phyloP scores from a whole-genome alignment of 1,140 invertebrate genomes.

The Delia radicum region DNA sequence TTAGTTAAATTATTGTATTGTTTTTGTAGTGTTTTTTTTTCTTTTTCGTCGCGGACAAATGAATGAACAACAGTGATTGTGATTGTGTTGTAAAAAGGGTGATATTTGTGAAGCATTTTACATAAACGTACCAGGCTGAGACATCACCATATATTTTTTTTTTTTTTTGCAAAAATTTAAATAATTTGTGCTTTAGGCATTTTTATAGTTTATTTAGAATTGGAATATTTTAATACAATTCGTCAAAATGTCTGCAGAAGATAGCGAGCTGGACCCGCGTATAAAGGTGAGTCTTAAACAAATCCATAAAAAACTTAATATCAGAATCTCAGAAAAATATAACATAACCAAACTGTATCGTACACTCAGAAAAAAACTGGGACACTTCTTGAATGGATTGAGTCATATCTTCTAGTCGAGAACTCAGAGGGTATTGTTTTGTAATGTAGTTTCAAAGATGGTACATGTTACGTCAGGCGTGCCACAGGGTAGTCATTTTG shows the following conservation, averaged over 20 bases:
- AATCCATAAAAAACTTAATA: too few relatives aligned
- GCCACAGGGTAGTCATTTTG: too few relatives aligned
- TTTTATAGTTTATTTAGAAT: not conserved
- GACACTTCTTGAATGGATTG: too few relatives aligned
- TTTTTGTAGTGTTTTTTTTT: not conserved
- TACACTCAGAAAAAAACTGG: too few relatives aligned
- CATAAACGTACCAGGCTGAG: not conserved
- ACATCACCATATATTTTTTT: not conserved
- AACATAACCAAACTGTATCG: too few relatives aligned
- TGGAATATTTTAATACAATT: not conserved
- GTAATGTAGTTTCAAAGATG: too few relatives aligned
- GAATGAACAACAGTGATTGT: not conserved
- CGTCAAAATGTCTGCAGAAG: constrained; percentile 34
- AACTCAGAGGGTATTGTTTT: too few relatives aligned
- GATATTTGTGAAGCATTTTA: not conserved
- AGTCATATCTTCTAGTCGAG: too few relatives aligned
- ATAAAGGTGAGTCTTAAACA: constrained; percentile 59
- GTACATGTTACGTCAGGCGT: too few relatives aligned
- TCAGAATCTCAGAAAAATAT: too few relatives aligned
- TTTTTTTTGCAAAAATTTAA: not conserved
- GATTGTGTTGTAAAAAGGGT: too few relatives aligned
- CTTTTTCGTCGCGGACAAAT: not conserved
- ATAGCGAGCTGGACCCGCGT: constrained; percentile 60
- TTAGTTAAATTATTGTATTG: not conserved
- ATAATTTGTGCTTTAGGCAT: not conserved